Percentiles rank a stretch among this genome's conserved stretches.
These are phyloP conservation scores for Mormyrops boulengeri DNA, from an alignment of 2,797 vertebrate species.

Conservation along the genomic window DNA sequence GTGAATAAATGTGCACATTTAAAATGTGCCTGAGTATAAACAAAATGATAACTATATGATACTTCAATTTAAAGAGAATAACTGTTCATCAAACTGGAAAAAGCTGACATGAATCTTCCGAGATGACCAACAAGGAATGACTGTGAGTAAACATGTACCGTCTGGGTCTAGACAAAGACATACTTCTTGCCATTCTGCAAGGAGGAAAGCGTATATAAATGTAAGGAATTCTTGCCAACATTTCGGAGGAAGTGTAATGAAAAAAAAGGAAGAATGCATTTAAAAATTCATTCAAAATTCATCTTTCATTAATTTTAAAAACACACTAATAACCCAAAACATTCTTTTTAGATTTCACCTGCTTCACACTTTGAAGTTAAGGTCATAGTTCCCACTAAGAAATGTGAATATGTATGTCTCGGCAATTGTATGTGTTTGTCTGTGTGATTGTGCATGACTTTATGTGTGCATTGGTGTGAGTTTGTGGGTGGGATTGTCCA, in stretches of 20 bases:
- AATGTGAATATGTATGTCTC: background rate
- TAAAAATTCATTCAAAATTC: background rate
- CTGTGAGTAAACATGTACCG: background rate
- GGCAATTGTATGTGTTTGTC: background rate
- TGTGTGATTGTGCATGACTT: background rate
- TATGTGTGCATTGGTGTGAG: no score
- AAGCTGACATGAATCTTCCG: background rate
- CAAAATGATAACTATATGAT: background rate
- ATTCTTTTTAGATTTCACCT: background rate
- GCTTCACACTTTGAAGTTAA: background rate
- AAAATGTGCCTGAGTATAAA: background rate
- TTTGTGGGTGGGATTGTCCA: background rate
- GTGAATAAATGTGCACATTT: background rate
- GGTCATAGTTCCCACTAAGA: background rate
- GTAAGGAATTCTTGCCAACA: background rate
- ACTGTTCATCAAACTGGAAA: background rate
- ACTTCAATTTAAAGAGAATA: background rate
- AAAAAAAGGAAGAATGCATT: background rate
- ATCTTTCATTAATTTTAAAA: background rate
- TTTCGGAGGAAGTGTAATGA: background rate
- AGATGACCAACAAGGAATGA: background rate
- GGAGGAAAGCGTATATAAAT: background rate
- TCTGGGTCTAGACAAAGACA: background rate
- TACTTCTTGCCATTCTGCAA: background rate
- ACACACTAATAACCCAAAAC: background rate